Conservation (phyloP, 2,113 vertebrate species). For the Hippopotamus amphibius region DNA sequence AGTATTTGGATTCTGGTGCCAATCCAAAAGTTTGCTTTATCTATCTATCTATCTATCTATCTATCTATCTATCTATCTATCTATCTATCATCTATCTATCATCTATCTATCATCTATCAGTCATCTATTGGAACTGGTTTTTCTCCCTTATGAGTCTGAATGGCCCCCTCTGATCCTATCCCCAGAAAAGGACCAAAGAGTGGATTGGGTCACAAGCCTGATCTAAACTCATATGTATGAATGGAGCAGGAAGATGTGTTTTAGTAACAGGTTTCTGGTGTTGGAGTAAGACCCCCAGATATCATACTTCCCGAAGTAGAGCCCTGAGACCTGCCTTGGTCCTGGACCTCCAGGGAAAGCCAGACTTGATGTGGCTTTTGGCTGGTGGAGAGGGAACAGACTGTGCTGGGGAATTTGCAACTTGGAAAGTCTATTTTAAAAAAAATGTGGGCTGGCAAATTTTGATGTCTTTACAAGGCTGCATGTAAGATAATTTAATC, state of each 20-base stretch:
- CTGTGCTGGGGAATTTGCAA: slow-evolving; percentile 75
- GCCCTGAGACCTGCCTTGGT: neutral
- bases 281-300: neutral
- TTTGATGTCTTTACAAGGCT: slow-evolving; percentile 75
- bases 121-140: neutral
- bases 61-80: neutral
- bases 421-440: slow-evolving; percentile 71
- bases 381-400: slow-evolving; percentile 68
- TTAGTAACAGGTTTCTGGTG: neutral
- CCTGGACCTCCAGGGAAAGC: slow-evolving; percentile 64
- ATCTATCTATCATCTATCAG: neutral
- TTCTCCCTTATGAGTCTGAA: neutral
- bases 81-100: neutral
- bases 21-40: neutral
- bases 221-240: neutral
- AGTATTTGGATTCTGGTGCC: neutral
- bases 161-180: neutral
- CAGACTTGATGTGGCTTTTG: slow-evolving; percentile 77
- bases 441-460: slow-evolving; percentile 73
- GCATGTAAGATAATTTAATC: slow-evolving; percentile 67
- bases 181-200: neutral
- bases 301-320: neutral
- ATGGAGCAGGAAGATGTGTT: neutral
- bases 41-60: neutral
- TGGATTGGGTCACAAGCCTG: neutral